These are phyloP conservation scores for Neodiprion lecontei DNA, from an alignment of 1,140 invertebrate genomes.

Conservation along the genomic window DNA sequence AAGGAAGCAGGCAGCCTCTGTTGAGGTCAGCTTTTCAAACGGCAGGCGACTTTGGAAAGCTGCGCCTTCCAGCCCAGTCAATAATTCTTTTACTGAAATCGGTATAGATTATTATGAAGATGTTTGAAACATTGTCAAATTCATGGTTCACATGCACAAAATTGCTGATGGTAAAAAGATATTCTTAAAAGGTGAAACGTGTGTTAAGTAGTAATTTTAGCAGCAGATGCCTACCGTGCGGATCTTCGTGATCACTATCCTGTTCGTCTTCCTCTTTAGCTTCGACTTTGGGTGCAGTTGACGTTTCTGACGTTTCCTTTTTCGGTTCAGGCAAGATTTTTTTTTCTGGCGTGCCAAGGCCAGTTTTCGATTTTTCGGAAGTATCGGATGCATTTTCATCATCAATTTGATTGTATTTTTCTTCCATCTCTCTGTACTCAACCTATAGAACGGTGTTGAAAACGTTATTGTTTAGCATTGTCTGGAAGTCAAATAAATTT, in stretches of 20 bases:
- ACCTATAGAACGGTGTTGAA: constrained; percentile 58
- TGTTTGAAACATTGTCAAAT: no score
- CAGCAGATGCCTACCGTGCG: constrained; percentile 45
- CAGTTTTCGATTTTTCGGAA: constrained; percentile 70
- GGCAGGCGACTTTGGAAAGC: constrained; percentile 93
- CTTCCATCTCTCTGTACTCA: constrained; percentile 73
- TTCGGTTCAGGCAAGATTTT: constrained; percentile 54
- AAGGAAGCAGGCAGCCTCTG: constrained; percentile 92
- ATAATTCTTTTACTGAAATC: constrained; percentile 53
- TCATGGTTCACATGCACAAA: no score
- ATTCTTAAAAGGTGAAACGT: not conserved
- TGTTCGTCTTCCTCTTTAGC: constrained; percentile 57
- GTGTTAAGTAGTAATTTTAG: constrained; percentile 10
- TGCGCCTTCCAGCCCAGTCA: constrained; percentile 83
- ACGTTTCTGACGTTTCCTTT: constrained; percentile 46
- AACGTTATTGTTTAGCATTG: not conserved
- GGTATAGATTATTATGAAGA: not conserved
- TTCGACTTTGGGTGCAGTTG: constrained; percentile 47
- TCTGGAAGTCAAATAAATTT: not conserved
- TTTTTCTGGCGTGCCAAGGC: constrained; percentile 58
- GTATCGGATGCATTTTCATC: constrained; percentile 71
- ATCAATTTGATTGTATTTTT: constrained; percentile 68
- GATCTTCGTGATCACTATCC: constrained; percentile 59
- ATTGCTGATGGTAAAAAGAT: no score
- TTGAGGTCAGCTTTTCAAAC: constrained; percentile 93